Evolutionary conservation across 2,888 invertebrate genomes (phyloP).

Genomic region (Euzetes globulus): DNA sequence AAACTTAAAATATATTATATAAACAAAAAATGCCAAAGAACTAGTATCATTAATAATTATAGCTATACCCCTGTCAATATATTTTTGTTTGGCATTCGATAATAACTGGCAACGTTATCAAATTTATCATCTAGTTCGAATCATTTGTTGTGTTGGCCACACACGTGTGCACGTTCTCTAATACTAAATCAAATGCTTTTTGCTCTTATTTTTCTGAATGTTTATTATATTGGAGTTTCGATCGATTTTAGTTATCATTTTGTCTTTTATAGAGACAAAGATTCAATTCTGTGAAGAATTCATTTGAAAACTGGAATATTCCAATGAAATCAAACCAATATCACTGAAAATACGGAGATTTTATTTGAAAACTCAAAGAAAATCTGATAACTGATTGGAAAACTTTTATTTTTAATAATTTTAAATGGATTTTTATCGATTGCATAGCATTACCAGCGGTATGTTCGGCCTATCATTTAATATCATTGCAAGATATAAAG

Average conservation of each 20-base stretch:
- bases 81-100: no score
- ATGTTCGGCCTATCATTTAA: neutral
- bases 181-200: neutral
- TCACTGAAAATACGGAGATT: neutral
- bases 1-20: no score
- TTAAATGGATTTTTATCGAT: neutral
- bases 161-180: slow-evolving; percentile 7
- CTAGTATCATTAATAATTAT: no score
- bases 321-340: no score
- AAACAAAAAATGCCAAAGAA: no score
- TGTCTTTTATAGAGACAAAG: neutral
- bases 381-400: neutral
- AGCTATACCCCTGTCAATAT: no score
- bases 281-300: neutral
- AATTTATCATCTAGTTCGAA: no score
- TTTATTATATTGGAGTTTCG: neutral
- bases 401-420: neutral
- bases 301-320: no score
- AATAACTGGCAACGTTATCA: no score
- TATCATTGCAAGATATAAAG: neutral
- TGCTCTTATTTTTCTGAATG: neutral
- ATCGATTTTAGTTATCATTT: neutral
- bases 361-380: neutral
- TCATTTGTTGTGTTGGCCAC: neutral
- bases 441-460: neutral